Evolutionary conservation across 1,140 invertebrate genomes (phyloP).

Genomic region (Drosophila pallidifrons): DNA sequence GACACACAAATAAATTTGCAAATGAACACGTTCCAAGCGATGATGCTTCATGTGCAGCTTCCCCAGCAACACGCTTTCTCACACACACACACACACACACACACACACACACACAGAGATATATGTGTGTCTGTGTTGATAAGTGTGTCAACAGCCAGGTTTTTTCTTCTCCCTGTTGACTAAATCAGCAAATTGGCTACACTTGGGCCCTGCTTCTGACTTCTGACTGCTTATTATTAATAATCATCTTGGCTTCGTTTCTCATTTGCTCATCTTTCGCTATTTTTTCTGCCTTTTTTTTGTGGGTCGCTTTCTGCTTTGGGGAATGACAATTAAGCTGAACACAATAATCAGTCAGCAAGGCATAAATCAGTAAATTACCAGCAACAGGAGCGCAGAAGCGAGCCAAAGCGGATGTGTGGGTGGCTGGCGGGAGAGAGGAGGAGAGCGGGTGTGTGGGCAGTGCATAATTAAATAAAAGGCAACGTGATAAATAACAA

Average conservation of each 20-base stretch:
- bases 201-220: constrained; percentile 54
- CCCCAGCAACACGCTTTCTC: neutral
- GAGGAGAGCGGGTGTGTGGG: constrained; percentile 4
- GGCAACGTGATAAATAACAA: constrained; percentile 82
- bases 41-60: constrained; percentile 51
- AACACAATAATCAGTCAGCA: constrained; percentile 78
- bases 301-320: constrained; percentile 52
- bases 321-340: constrained; percentile 76
- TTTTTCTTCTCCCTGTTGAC: constrained; percentile 57
- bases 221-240: constrained; percentile 77
- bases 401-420: neutral
- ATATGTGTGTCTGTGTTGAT: constrained; percentile 53
- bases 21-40: constrained; percentile 81
- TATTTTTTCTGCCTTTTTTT: constrained; percentile 4
- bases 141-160: constrained; percentile 81
- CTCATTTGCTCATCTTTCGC: constrained; percentile 20
- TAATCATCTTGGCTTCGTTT: constrained; percentile 62
- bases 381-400: constrained; percentile 13
- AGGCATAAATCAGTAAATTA: constrained; percentile 80
- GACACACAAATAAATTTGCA: constrained; percentile 83
- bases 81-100: neutral
- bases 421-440: neutral
- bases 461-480: constrained; percentile 78
- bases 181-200: constrained; percentile 82
- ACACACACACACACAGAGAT: neutral